These are phyloP conservation scores for Listronotus bonariensis DNA, from an alignment of 1,140 invertebrate species.

Conservation along the genomic window DNA sequence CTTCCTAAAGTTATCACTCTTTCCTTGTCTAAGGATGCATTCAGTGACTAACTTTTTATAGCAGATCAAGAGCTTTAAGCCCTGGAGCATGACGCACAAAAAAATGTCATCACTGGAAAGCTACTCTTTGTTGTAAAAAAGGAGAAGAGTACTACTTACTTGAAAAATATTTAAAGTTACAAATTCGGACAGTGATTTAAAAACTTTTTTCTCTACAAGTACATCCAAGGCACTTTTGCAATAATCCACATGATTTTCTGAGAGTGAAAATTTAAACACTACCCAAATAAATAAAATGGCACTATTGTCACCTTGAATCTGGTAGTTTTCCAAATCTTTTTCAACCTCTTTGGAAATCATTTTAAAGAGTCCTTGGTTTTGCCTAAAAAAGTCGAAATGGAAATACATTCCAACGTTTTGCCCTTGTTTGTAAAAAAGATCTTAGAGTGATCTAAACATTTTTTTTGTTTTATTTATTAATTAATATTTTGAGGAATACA, in stretches of 20 bases:
- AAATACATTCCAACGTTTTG: no score
- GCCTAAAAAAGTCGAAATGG: constrained; percentile 26
- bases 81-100: no score
- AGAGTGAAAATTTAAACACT: constrained; percentile 27
- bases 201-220: constrained; percentile 32
- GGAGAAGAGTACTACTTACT: constrained; percentile 36
- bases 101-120: no score
- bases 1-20: no score
- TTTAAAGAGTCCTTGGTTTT: constrained; percentile 23
- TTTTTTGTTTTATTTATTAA: no score
- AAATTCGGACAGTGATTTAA: constrained; percentile 26
- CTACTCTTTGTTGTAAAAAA: no score
- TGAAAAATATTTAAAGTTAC: constrained; percentile 38
- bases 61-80: no score
- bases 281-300: constrained; percentile 37
- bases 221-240: constrained; percentile 25
- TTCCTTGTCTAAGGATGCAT: no score
- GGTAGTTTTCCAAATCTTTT: constrained; percentile 32
- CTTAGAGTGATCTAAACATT: no score
- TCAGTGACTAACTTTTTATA: no score
- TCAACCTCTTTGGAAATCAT: constrained; percentile 33
- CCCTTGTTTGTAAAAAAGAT: no score
- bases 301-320: constrained; percentile 40
- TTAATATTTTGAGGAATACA: no score
- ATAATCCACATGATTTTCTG: constrained; percentile 19